phyloP scores from a whole-genome alignment of 2,888 invertebrate species.

The Gasteruption jaculator region DNA sequence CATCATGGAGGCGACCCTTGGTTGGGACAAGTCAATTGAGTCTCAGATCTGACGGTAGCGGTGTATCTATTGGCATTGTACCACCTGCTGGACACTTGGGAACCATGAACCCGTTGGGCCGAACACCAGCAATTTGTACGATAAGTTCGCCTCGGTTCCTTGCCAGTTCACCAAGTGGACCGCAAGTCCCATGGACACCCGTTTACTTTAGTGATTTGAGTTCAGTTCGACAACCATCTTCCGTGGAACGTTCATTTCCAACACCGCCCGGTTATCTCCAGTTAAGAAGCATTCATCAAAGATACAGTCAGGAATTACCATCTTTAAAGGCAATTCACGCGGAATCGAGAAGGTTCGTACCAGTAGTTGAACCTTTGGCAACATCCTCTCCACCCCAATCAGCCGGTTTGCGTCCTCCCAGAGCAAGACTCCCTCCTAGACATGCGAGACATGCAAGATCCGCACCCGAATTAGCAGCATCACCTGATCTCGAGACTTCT shows the following conservation, averaged over 20 bases:
- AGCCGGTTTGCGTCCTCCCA: constrained; percentile 54
- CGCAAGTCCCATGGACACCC: constrained; percentile 68
- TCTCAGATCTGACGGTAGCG: constrained; percentile 64
- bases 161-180: constrained; percentile 56
- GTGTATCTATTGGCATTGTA: constrained; percentile 46
- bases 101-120: constrained; percentile 25
- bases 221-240: constrained; percentile 77
- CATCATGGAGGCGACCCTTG: constrained; percentile 52
- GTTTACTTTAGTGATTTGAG: constrained; percentile 83
- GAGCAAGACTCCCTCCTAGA: constrained; percentile 63
- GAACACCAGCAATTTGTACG: constrained; percentile 33
- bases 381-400: constrained; percentile 58
- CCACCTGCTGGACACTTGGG: constrained; percentile 23
- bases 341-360: constrained; percentile 62
- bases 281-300: constrained; percentile 61
- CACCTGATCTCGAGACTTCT: constrained; percentile 64
- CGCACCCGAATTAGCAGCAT: constrained; percentile 64
- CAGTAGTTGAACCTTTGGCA: constrained; percentile 62
- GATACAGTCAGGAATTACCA: constrained; percentile 71
- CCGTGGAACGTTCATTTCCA: constrained; percentile 74
- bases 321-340: constrained; percentile 69
- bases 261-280: constrained; percentile 69
- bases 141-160: constrained; percentile 42
- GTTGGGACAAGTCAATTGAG: constrained; percentile 67
- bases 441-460: constrained; percentile 65